Base-by-base conservation (phyloP, 2,797 vertebrate species). In the Emydoidea blandingii region DNA sequence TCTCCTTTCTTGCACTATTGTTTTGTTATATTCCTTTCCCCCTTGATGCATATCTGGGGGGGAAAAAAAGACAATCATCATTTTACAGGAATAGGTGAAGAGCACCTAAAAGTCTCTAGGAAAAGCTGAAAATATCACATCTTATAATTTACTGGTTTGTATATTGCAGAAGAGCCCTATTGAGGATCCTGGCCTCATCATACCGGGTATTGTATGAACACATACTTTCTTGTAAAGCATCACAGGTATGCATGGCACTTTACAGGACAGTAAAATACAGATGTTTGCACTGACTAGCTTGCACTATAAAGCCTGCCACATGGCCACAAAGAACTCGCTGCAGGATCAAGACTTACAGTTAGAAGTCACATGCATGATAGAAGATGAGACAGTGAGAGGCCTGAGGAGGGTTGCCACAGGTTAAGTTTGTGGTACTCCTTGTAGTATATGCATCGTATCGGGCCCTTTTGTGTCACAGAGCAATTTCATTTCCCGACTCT, bases 31-130 rank as follows among this genome's bases (percentile, higher is more conserved):
- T 37, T 18, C 65, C n/a, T 12, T 74, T 25, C 23, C 37, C 37
- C 19, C 21, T 18, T 34, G 68, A 12, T 25, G 18, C 10, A 23
- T 74, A 41, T 23, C 12, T 10, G 4, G 23, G 5, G 68, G 5
- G 18, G 3, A 21, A 11, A 6, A 25, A 6, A 25, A 6, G 10
- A 41, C 5, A 4, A 4, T 12, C 4, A 6, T 41, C 37, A 74
- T 74, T 74, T 44, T 12, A 25, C 68, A 23, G 10, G 37, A 23
- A 7, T 14, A 44, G 21, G n/a, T 41, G 68, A 27, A 25, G 21
- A 74, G 37, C 37, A 34, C 15, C 34, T 65, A 65, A 15, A n/a
- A 65, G 34, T 16, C 34, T 34, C 34, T n/a, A 65, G 31, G 62
- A 65, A 65, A 65, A 65, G 62, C 34, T 65, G 34, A 65, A 65